Base-by-base conservation (phyloP, 2,113 vertebrate genomes). In the Austrofundulus limnaeus region DNA sequence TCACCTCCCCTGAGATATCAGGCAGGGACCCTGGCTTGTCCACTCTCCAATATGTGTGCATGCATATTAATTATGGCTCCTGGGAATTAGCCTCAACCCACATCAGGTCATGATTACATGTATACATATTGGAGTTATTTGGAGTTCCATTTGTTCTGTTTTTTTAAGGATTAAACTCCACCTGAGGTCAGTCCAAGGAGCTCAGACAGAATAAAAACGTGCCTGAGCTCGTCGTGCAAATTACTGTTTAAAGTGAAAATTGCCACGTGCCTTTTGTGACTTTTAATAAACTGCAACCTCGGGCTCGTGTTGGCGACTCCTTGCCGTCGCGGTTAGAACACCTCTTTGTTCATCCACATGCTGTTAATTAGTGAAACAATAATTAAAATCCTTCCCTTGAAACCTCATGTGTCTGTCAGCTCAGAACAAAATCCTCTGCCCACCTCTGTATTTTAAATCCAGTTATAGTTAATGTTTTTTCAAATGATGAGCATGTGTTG, bases 11-110 rank as follows among this genome's bases (percentile, higher is more conserved):
- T 19, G 75, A 57, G 84, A 19, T 52, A 20, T 20, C 23, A 31
- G 66, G 38, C 38, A 66, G 72, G 74, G 69, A 84, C 53, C 65
- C 53, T 12, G 52, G 5, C 52, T 61, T 66, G 51, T 79, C 77
- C 51, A 58, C 72, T 68, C 70, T 61, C 21, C 54, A 46, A 16
- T 58, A 56, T 69, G 58, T 75, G 68, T 80, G 61, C 65, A 89
- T 52, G 49, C 39, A 53, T 45, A n/a, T 90, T 85, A 85, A 88
- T 84, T 61, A 85, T 74, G 59, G 42, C 53, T 62, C n/a, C 41
- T 49, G 70, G 45, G 24, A 50, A 21, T 0, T 7, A 59, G 14
- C 65, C 50, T 37, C 14, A n/a, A 53, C 48, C 60, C 38, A 48
- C 34, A 37, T 45, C 16, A 13, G 59, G 28, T 24, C 69, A 71